Evolutionary conservation across 2,888 invertebrate genomes (phyloP).

Genomic region (Oxyscelio sp.): DNA sequence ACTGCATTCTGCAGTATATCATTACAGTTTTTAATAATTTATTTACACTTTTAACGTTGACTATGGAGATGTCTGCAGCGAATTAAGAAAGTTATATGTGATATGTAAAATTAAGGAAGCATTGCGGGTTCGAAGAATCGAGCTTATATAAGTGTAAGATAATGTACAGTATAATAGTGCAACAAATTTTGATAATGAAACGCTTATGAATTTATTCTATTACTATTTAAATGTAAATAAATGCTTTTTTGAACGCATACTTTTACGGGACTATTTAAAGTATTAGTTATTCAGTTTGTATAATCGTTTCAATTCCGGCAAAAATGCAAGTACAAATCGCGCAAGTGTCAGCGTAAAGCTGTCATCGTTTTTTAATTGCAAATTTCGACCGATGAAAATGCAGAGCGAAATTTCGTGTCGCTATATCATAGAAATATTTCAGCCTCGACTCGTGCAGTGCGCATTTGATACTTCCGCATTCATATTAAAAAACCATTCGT

Average conservation of each 20-base stretch:
- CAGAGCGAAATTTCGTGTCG: neutral
- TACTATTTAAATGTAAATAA: slow-evolving; percentile 2
- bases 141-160: slow-evolving; percentile 45
- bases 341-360: neutral
- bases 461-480: too few species aligned
- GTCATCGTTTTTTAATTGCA: too few species aligned
- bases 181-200: slow-evolving; percentile 36
- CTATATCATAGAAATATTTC: too few species aligned
- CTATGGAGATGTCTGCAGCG: slow-evolving; percentile 11
- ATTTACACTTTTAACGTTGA: neutral
- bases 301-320: neutral
- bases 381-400: too few species aligned
- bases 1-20: slow-evolving; percentile 32
- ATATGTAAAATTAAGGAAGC: slow-evolving; percentile 55
- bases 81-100: slow-evolving; percentile 38
- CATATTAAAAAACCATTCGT: too few species aligned
- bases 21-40: slow-evolving; percentile 5
- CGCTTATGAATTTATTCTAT: slow-evolving; percentile 16
- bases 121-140: slow-evolving; percentile 22
- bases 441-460: too few species aligned
- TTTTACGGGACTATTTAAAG: neutral
- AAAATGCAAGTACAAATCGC: too few species aligned
- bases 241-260: neutral
- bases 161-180: slow-evolving; percentile 43
- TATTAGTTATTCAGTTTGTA: slow-evolving; percentile 3